These are phyloP conservation scores for Cherax destructor DNA, from an alignment of 1,140 invertebrate species.

Conservation along the genomic window DNA sequence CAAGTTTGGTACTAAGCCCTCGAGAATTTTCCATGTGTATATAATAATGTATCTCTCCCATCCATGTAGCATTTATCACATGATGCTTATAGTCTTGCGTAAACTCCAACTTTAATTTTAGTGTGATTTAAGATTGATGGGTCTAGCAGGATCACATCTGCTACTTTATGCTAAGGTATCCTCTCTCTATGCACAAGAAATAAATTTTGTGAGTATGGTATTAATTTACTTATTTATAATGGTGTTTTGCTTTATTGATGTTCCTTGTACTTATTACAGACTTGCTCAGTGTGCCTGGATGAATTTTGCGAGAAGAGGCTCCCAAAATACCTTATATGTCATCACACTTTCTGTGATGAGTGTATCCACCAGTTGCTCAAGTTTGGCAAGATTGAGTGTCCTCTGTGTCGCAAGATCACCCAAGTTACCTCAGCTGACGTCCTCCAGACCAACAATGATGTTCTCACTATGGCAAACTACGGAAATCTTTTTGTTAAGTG, in stretches of 20 bases:
- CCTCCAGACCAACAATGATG: conserved; percentile 42
- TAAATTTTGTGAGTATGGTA: too few relatives aligned
- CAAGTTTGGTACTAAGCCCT: too few relatives aligned
- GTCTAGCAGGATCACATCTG: too few relatives aligned
- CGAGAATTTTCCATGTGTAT: too few relatives aligned
- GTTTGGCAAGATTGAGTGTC: conserved; percentile 10
- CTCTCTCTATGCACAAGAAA: too few relatives aligned
- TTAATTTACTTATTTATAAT: too few relatives aligned
- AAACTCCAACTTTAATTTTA: too few relatives aligned
- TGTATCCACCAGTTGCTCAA: conserved; percentile 28
- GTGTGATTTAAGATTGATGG: too few relatives aligned
- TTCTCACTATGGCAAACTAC: conserved; percentile 37
- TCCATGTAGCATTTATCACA: too few relatives aligned
- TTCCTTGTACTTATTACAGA: not conserved
- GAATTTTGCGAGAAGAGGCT: conserved; percentile 16
- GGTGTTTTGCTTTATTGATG: not conserved
- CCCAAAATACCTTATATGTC: conserved; percentile 26
- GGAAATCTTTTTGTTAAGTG: conserved; percentile 27
- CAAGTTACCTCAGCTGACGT: not conserved
- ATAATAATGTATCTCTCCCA: too few relatives aligned
- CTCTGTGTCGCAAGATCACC: conserved; percentile 13
- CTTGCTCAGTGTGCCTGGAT: conserved; percentile 25
- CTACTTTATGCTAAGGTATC: too few relatives aligned
- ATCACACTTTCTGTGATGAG: conserved; percentile 43
- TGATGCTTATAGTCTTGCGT: too few relatives aligned